Percentiles rank a stretch among this genome's conserved stretches.
phyloP scores from a whole-genome alignment of 2,797 vertebrate genomes.

The Pseudochromis fuscus region DNA sequence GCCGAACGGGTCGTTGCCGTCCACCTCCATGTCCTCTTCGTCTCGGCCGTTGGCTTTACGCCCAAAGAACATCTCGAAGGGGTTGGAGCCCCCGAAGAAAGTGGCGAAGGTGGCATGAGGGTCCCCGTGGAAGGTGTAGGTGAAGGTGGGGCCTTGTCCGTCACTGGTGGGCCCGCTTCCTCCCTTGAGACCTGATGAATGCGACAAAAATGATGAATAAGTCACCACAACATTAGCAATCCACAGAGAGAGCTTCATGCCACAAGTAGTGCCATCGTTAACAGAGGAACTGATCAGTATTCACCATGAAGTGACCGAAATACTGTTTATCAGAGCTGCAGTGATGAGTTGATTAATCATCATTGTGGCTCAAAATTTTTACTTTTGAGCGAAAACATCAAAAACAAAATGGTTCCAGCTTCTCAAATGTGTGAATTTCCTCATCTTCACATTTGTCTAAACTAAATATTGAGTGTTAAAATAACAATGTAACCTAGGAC shows the following conservation, averaged over 20 bases:
- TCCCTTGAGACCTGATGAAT: constrained; percentile 93
- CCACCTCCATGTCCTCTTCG: constrained; percentile 96
- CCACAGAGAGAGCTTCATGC: constrained; percentile 6
- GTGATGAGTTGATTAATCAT: not conserved
- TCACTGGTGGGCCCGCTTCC: constrained; percentile 89
- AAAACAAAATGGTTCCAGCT: not conserved
- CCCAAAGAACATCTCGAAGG: constrained; percentile 98
- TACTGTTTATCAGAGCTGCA: not conserved
- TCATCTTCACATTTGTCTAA: not conserved
- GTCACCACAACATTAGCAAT: constrained; percentile 13
- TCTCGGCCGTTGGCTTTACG: constrained; percentile 93
- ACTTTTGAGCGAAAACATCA: not conserved
- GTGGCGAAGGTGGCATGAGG: constrained; percentile 99
- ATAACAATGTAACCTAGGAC: too few relatives aligned
- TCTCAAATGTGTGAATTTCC: not conserved
- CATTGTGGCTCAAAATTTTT: not conserved
- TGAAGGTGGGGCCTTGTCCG: constrained; percentile 93
- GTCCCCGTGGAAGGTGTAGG: constrained; percentile 97
- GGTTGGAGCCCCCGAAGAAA: constrained; percentile 97
- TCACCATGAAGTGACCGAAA: not conserved
- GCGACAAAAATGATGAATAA: constrained; percentile 25
- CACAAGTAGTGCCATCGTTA: not conserved
- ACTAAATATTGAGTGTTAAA: not conserved
- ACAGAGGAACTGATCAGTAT: not conserved
- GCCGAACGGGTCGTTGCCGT: constrained; percentile 93